A percentile compares a stretch with the other conserved stretches of the same genome.
These are phyloP conservation scores for Metacarcinus magister DNA, from an alignment of 2,888 invertebrate genomes.

Conservation along the genomic window DNA sequence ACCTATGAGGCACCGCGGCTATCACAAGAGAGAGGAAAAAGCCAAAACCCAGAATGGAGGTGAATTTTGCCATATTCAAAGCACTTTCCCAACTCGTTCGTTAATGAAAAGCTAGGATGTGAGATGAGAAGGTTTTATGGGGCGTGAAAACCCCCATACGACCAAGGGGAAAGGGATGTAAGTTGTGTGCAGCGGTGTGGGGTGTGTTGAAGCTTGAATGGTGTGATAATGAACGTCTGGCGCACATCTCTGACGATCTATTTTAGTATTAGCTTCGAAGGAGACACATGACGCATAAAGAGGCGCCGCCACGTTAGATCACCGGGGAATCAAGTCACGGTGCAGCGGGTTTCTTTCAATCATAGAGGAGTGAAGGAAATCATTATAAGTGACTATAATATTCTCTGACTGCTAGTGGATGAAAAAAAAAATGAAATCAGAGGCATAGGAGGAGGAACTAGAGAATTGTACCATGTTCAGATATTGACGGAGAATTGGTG, in stretches of 20 bases:
- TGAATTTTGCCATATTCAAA: not conserved
- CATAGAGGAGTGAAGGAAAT: too few relatives aligned
- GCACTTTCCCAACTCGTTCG: not conserved
- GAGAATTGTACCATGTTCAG: not conserved
- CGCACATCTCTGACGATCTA: not conserved
- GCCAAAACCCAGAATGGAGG: not conserved
- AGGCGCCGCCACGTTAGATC: slow-evolving; percentile 1
- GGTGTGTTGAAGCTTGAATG: not conserved
- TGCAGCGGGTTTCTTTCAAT: not conserved
- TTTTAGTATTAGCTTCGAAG: not conserved
- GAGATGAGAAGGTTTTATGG: not conserved
- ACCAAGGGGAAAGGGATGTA: not conserved
- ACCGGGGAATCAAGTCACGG: not conserved
- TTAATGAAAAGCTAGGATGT: not conserved
- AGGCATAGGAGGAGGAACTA: not conserved
- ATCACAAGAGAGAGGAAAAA: not conserved
- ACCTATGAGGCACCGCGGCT: not conserved
- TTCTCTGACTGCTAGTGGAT: too few relatives aligned
- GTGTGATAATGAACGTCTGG: not conserved
- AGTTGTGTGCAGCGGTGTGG: not conserved
- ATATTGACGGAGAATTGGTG: not conserved
- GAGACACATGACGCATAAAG: not conserved
- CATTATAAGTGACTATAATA: too few relatives aligned
- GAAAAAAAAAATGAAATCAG: not conserved
- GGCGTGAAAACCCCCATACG: not conserved